phyloP scores from a whole-genome alignment of 2,797 vertebrate genomes.

The Leptatherina wallacei region DNA sequence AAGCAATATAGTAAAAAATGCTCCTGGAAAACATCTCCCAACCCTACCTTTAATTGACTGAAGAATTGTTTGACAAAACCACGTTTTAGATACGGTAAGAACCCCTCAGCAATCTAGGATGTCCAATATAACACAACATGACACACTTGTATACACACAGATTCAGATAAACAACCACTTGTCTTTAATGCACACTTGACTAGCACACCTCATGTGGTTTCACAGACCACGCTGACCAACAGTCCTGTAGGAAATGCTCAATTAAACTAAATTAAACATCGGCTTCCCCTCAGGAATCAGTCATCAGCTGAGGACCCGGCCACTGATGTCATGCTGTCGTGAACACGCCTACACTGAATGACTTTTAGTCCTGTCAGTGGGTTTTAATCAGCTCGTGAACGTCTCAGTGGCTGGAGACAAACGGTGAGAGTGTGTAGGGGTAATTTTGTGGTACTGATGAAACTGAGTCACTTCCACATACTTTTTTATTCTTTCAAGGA shows the following conservation, averaged over 20 bases:
- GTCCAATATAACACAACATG: slow-evolving; percentile 5
- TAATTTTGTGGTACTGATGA: slow-evolving; percentile 45
- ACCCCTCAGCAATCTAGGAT: neutral
- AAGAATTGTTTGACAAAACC: neutral
- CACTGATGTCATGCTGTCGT: slow-evolving; percentile 17
- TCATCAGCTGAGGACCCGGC: slow-evolving; percentile 24
- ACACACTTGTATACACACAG: neutral
- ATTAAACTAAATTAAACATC: slow-evolving; percentile 55
- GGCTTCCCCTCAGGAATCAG: slow-evolving; percentile 42
- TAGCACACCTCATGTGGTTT: slow-evolving; percentile 58
- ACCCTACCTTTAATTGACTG: neutral
- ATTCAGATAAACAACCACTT: no score
- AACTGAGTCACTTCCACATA: slow-evolving; percentile 47
- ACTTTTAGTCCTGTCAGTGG: slow-evolving; percentile 17
- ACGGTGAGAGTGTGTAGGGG: slow-evolving; percentile 46
- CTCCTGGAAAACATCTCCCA: no score
- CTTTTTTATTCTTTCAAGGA: slow-evolving; percentile 44
- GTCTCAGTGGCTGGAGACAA: slow-evolving; percentile 32
- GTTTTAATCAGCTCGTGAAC: slow-evolving; percentile 40
- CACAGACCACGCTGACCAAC: slow-evolving; percentile 41
- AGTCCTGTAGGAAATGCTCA: slow-evolving; percentile 53
- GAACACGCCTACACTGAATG: slow-evolving; percentile 1
- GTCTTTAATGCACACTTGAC: slow-evolving; percentile 14
- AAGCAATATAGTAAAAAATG: no score
- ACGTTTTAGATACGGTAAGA: neutral